These are phyloP conservation scores for Tribolium castaneum DNA, from an alignment of 1,140 invertebrate species.

Conservation along the genomic window DNA sequence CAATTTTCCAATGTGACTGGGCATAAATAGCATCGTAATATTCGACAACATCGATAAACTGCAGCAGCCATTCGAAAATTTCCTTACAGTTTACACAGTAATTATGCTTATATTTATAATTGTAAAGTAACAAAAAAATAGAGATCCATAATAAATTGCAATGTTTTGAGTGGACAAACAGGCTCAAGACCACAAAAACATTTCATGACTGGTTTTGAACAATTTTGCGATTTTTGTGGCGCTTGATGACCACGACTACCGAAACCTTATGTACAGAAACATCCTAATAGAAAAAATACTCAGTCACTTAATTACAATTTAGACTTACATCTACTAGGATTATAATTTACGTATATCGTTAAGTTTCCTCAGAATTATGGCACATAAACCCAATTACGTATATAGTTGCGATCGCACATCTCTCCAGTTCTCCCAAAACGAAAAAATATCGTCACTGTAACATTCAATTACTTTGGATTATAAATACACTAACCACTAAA, in stretches of 20 bases:
- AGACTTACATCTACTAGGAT: constrained; percentile 52
- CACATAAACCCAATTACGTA: constrained; percentile 53
- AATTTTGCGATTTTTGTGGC: constrained; percentile 17
- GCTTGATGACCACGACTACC: neutral
- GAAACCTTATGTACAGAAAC: constrained; percentile 19
- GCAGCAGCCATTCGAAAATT: constrained; percentile 38
- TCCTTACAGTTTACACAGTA: constrained; percentile 29
- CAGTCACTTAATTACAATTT: constrained; percentile 43
- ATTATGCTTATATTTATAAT: constrained; percentile 8
- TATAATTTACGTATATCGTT: constrained; percentile 59
- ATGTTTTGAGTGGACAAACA: constrained; percentile 30
- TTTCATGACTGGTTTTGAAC: constrained; percentile 16
- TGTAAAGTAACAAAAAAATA: constrained; percentile 40
- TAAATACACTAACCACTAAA: constrained; percentile 59
- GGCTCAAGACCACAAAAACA: constrained; percentile 30
- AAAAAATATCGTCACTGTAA: constrained; percentile 53
- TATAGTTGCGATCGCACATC: constrained; percentile 37
- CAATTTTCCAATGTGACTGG: constrained; percentile 51
- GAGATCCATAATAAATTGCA: constrained; percentile 41
- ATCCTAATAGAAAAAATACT: constrained; percentile 40
- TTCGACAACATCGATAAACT: constrained; percentile 44
- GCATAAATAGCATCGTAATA: constrained; percentile 34
- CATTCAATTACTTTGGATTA: constrained; percentile 55
- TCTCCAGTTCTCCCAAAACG: constrained; percentile 33
- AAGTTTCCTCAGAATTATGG: constrained; percentile 51